Conservation (phyloP, 2,113 vertebrate genomes). For the Paramisgurnus dabryanus region DNA sequence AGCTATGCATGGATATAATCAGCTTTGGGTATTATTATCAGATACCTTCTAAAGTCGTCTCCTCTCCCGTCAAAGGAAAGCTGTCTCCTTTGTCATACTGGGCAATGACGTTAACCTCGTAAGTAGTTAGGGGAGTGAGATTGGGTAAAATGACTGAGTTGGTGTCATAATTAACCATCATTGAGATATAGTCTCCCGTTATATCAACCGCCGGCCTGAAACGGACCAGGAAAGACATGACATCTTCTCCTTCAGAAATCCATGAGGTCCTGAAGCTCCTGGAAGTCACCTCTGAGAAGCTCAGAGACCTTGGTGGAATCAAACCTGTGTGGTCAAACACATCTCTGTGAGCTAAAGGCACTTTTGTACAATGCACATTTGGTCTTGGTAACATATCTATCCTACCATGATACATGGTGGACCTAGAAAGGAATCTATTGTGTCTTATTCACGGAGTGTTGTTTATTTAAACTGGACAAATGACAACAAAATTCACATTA, state of each 20-base stretch:
- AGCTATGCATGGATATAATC: too few species aligned
- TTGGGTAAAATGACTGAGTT: constrained; percentile 80
- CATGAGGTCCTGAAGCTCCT: constrained; percentile 90
- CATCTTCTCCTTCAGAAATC: constrained; percentile 76
- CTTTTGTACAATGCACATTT: neutral
- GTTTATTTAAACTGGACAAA: constrained; percentile 17
- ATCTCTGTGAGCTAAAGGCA: constrained; percentile 1
- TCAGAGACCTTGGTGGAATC: constrained; percentile 80
- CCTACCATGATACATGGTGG: neutral
- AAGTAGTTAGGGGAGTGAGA: constrained; percentile 86
- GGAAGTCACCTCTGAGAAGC: constrained; percentile 90
- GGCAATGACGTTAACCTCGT: constrained; percentile 87
- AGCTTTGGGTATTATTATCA: neutral
- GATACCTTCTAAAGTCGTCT: constrained; percentile 92
- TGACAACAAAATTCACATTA: neutral
- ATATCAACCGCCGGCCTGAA: constrained; percentile 81
- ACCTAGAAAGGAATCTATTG: neutral
- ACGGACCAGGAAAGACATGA: constrained; percentile 86
- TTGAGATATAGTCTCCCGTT: constrained; percentile 80
- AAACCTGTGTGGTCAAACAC: constrained; percentile 74
- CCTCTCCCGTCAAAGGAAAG: constrained; percentile 83
- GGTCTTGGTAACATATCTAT: neutral
- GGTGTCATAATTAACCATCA: constrained; percentile 81
- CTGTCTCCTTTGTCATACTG: constrained; percentile 94
- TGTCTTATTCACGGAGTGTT: neutral